These are phyloP conservation scores for Acanthochromis polyacanthus DNA, from an alignment of 2,113 vertebrate genomes.

Conservation along the genomic window DNA sequence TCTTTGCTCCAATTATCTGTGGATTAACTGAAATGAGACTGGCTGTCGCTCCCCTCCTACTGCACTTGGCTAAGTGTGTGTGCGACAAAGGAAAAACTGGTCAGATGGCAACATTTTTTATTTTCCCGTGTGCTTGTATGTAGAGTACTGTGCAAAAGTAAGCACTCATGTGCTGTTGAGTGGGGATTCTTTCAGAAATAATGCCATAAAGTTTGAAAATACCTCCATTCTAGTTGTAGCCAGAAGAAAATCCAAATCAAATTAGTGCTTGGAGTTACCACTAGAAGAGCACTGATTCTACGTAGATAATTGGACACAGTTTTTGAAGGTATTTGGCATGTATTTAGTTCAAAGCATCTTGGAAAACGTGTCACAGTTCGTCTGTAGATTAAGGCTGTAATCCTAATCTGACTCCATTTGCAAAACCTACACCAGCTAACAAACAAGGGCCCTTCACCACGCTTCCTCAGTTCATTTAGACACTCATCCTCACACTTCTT, in stretches of 20 bases:
- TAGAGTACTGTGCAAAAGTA: constrained; percentile 7
- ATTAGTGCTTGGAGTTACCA: neutral
- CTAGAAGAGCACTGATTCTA: neutral
- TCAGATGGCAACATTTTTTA: neutral
- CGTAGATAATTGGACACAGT: neutral
- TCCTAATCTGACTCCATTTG: neutral
- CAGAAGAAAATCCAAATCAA: neutral
- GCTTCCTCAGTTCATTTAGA: neutral
- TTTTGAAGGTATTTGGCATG: neutral
- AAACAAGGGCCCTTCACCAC: neutral
- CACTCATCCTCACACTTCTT: neutral
- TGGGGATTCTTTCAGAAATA: too few relatives aligned
- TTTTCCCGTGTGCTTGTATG: neutral
- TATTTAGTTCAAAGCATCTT: neutral
- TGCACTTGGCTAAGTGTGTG: constrained; percentile 5
- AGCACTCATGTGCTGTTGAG: neutral
- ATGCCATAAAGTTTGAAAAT: too few relatives aligned
- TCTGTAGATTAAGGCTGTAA: neutral
- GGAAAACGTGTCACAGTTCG: neutral
- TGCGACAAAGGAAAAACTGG: neutral
- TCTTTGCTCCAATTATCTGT: constrained; percentile 42
- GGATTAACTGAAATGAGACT: constrained; percentile 49
- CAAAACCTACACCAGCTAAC: neutral
- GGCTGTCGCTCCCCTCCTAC: constrained; percentile 3
- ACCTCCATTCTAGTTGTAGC: too few relatives aligned